Evolutionary conservation across 2,797 vertebrate species (phyloP), one percentile per base, ranked within the genome.

Genomic region (Dromococcyx pavoninus): DNA sequence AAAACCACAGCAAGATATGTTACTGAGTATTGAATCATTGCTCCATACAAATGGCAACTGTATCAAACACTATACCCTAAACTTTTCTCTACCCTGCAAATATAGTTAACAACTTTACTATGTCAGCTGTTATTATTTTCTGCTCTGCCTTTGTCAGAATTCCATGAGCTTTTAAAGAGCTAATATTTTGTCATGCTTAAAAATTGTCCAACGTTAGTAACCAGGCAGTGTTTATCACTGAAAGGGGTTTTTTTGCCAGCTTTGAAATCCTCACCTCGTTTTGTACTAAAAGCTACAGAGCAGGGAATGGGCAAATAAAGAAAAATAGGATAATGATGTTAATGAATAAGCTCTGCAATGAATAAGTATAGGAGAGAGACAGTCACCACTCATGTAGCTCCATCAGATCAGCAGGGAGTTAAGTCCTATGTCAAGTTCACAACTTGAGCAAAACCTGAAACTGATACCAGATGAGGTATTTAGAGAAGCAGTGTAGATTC

Each of bases 101-200:
- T 58, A 13, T 54, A 73, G 81, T 78, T 22, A 71, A 39, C 25
- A 13, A 5, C 17, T 56, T 22, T 58, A 11, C 74, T 46, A 15
- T 39, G 30, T 51, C 16, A 54, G 51, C 58, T 84, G 19, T 44
- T 43, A 61, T 58, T 56, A 18, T 32, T 83, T 61, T 43, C 82
- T 21, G 54, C 62, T 76, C 71, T 67, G 78, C 37, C 91, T 96
- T 87, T 94, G 62, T 39, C 37, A 94, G 54, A 85, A 57, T 76
- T 51, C 72, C 25, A 35, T 4, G 74, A 50, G 32, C 94, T 60
- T 96, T 97, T 96, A 91, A 96, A 92, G 65, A 97, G 91, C 73
- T 97, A 95, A 97, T 96, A 93, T 95, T 76, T 39, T 32, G 71
- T 93, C 77, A 43, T 15, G 3, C 25, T 70, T 44, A 10, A 76